Percentiles rank a stretch among this genome's conserved stretches.
Evolutionary conservation across 2,113 vertebrate genomes (phyloP).

Genomic region (Corythoichthys haematopterus): DNA sequence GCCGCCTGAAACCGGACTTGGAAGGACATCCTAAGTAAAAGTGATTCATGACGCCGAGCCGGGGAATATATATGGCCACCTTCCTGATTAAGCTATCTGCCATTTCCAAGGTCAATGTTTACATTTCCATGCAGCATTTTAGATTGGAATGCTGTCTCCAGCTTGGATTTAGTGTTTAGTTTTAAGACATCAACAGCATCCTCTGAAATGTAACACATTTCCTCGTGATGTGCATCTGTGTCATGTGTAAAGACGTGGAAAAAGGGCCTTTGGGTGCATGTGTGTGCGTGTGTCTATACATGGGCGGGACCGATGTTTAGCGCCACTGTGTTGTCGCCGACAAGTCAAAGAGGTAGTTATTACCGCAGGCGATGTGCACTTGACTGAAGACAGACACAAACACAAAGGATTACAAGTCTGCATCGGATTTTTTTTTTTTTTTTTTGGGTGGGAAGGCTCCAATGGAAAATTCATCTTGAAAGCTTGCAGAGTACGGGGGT

Average conservation of each 20-base stretch:
- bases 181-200: constrained; percentile 10
- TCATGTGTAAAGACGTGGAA: constrained; percentile 4
- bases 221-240: constrained; percentile 1
- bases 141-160: constrained; percentile 6
- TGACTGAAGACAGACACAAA: constrained; percentile 6
- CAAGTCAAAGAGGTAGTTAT: constrained; percentile 24
- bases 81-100: constrained; percentile 8
- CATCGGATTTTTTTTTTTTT: not conserved
- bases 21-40: constrained; percentile 1
- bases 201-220: not conserved
- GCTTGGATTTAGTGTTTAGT: constrained; percentile 16
- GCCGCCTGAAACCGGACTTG: not conserved
- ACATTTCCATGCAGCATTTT: not conserved
- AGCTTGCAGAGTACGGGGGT: not conserved
- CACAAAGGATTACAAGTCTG: constrained; percentile 17
- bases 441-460: not conserved
- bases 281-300: not conserved
- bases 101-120: not conserved
- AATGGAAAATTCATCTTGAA: not conserved
- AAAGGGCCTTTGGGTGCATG: not conserved
- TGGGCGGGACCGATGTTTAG: constrained; percentile 10
- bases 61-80: not conserved
- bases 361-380: constrained; percentile 27
- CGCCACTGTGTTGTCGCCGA: constrained; percentile 16
- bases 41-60: not conserved